Percentiles rank a stretch among this genome's conserved stretches.
Evolutionary conservation across 2,797 vertebrate genomes (phyloP).

Genomic region (Echiichthys vipera): DNA sequence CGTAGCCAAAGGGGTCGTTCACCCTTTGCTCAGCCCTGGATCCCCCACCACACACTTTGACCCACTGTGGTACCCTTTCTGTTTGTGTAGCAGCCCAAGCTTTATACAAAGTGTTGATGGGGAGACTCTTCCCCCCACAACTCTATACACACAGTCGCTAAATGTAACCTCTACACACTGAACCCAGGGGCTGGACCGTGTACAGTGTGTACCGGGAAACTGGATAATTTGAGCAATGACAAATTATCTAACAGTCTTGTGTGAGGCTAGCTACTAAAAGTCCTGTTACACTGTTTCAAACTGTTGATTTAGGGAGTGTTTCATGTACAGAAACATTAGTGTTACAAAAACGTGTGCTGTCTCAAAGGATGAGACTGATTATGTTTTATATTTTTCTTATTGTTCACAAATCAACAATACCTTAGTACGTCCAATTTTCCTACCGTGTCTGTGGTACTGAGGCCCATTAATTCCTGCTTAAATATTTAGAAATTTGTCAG

Average conservation of each 20-base stretch:
- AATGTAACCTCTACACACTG: conserved; percentile 38
- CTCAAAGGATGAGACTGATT: conserved; percentile 23
- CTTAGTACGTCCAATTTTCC: not conserved
- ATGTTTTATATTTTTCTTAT: conserved; percentile 12
- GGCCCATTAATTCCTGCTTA: not conserved
- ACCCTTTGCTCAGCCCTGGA: conserved; percentile 59
- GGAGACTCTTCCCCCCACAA: not conserved
- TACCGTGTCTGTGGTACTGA: not conserved
- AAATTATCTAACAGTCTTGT: conserved; percentile 62
- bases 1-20: conserved; percentile 65
- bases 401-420: not conserved
- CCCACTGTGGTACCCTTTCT: conserved; percentile 49
- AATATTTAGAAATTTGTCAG: conserved; percentile 1
- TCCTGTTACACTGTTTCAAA: conserved; percentile 23
- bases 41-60: conserved; percentile 55
- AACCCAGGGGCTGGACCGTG: conserved; percentile 14
- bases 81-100: conserved; percentile 45
- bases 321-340: conserved; percentile 12
- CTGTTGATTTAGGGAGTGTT: conserved; percentile 21
- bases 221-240: conserved; percentile 66
- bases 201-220: conserved; percentile 45
- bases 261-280: conserved; percentile 37
- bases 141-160: conserved; percentile 16
- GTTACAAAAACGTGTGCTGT: conserved; percentile 22
- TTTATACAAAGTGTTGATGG: conserved; percentile 59